Conservation (phyloP, 2,888 invertebrate species). For the Hypolimnas misippus region DNA sequence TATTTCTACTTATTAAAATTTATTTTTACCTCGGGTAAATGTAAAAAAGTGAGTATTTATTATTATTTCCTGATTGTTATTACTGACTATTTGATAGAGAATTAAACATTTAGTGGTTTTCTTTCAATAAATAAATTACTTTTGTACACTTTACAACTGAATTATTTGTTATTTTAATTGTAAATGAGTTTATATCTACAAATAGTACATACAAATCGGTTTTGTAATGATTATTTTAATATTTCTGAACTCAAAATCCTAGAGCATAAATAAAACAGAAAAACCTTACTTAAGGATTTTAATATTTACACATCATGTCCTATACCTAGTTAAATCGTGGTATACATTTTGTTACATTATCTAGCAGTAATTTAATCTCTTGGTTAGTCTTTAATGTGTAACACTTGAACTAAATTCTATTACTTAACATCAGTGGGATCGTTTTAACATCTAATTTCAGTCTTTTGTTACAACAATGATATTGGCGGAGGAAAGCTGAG, state of each 20-base stretch:
- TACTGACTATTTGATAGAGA: constrained; percentile 63
- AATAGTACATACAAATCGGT: not conserved
- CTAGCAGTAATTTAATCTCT: constrained; percentile 1
- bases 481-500: constrained; percentile 63
- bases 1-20: constrained; percentile 41
- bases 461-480: constrained; percentile 61
- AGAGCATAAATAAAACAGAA: constrained; percentile 24
- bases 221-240: constrained; percentile 7
- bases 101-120: constrained; percentile 41
- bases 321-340: not conserved
- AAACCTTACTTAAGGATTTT: not conserved
- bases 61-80: constrained; percentile 41
- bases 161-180: constrained; percentile 19
- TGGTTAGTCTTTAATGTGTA: constrained; percentile 5
- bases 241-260: constrained; percentile 40
- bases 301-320: constrained; percentile 9
- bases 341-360: not conserved
- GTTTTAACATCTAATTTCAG: constrained; percentile 58
- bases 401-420: constrained; percentile 24
- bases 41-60: constrained; percentile 62
- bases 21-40: constrained; percentile 46
- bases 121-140: constrained; percentile 40
- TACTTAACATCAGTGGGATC: constrained; percentile 42
- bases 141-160: constrained; percentile 33
- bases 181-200: constrained; percentile 12